Base-by-base conservation (phyloP, 2,113 vertebrate genomes). In the Chloroceryle aenea region DNA sequence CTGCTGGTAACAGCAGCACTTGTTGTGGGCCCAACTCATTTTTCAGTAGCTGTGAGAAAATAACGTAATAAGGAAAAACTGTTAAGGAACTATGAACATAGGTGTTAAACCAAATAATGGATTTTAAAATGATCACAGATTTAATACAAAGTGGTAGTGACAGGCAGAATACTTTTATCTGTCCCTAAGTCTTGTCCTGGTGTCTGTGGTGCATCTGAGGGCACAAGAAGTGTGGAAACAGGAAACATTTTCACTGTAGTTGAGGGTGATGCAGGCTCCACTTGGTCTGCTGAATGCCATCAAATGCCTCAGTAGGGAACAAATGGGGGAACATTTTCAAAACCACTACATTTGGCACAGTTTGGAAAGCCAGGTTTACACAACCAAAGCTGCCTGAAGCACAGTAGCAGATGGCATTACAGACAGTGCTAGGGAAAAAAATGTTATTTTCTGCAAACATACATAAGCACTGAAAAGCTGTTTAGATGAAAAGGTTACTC, bases 361-460 rank as follows among this genome's bases (percentile, higher is more conserved):
- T 86, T 81, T 78, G 93, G 38, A 89, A 90, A 89, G 38, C 68
- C 87, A 83, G 63, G 86, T 95, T 95, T 87, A 85, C 84, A 96
- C 89, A 93, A 47, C 13, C 63, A 56, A 93, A 87, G 80, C 86
- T 79, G 94, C 91, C 94, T 92, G 66, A 87, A 96, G 80, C 89
- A 64, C 40, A 93, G 89, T 59, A 94, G 80, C 94, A 96, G 94
- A 95, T 95, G 96, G 91, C 86, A 38, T 52, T 95, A 68, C 47
- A 95, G 91, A 75, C 93, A 95, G 89, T 87, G 93, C 48, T 93
- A 75, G 43, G 23, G 7, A 50, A 53, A 21, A 85, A 93, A 96
- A 89, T 68, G 78, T 68, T 82, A 73, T 85, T 93, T 96, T 95
- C 87, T 93, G 71, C 95, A 96, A 94, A 95, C 82, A 95, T 64